Conservation (phyloP, 2,797 vertebrate species). For the Nasua narica region DNA sequence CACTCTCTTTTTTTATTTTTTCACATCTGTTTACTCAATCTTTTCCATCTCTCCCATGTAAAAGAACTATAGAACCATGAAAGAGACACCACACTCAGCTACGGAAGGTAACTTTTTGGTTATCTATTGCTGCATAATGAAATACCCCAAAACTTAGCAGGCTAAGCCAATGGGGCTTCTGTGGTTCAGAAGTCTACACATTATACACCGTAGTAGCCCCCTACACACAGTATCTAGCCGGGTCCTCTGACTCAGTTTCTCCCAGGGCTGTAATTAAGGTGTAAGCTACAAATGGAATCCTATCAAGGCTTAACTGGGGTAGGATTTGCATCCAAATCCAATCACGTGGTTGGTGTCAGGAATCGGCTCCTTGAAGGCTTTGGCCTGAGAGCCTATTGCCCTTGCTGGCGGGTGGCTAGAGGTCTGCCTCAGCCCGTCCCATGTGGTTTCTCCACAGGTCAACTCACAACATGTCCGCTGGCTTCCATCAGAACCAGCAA, state of each 20-base stretch:
- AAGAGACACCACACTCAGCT: not conserved
- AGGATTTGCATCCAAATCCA: not conserved
- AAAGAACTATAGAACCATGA: not conserved
- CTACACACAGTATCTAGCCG: not conserved
- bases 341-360: not conserved
- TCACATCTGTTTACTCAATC: not conserved
- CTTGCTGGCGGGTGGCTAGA: not conserved
- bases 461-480: not conserved
- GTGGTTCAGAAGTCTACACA: not conserved
- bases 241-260: not conserved
- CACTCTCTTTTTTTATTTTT: not conserved
- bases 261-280: not conserved
- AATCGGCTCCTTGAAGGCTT: not conserved
- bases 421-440: not conserved
- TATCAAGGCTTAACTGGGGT: not conserved
- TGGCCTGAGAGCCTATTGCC: not conserved
- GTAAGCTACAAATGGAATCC: not conserved
- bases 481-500: not conserved
- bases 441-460: not conserved
- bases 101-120: not conserved
- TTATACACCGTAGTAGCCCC: too few relatives aligned
- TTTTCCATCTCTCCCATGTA: not conserved
- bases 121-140: not conserved
- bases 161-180: not conserved
- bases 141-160: not conserved